Percentiles rank a stretch among this genome's conserved stretches.
phyloP scores from a whole-genome alignment of 2,888 invertebrate genomes.

The Thera obeliscata region DNA sequence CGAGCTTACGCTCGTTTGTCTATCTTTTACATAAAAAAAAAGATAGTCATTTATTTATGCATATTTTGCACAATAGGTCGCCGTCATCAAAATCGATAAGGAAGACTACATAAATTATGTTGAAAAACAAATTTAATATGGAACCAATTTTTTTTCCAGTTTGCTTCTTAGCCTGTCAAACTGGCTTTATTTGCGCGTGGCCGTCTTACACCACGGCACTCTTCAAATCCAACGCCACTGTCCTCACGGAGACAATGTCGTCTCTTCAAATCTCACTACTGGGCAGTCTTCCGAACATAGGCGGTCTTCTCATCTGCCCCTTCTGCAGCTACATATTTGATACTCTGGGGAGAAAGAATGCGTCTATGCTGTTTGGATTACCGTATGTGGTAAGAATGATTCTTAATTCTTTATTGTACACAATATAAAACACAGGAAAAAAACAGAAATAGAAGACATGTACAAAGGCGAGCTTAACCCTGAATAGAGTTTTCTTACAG shows the following conservation, averaged over 20 bases:
- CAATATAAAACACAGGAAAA: too few species aligned
- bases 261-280: constrained; percentile 65
- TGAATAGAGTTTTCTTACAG: too few species aligned
- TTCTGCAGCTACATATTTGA: constrained; percentile 67
- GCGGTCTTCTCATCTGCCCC: constrained; percentile 66
- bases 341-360: constrained; percentile 68
- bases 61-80: too few species aligned
- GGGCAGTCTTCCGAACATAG: constrained; percentile 70
- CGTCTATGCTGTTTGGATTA: constrained; percentile 69
- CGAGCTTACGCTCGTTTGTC: too few species aligned
- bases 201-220: constrained; percentile 70
- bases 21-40: too few species aligned
- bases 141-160: constrained; percentile 49
- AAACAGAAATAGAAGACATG: too few species aligned
- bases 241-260: constrained; percentile 63
- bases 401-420: too few species aligned
- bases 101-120: too few species aligned
- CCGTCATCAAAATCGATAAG: too few species aligned
- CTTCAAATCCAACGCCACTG: constrained; percentile 68
- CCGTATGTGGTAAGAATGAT: constrained; percentile 66
- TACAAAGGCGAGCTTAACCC: too few species aligned
- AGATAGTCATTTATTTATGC: too few species aligned
- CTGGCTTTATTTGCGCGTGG: constrained; percentile 72
- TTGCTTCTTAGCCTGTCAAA: constrained; percentile 62
- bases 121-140: too few species aligned